Base-by-base conservation (phyloP, 1,140 invertebrate genomes). In the Neodiprion lecontei region DNA sequence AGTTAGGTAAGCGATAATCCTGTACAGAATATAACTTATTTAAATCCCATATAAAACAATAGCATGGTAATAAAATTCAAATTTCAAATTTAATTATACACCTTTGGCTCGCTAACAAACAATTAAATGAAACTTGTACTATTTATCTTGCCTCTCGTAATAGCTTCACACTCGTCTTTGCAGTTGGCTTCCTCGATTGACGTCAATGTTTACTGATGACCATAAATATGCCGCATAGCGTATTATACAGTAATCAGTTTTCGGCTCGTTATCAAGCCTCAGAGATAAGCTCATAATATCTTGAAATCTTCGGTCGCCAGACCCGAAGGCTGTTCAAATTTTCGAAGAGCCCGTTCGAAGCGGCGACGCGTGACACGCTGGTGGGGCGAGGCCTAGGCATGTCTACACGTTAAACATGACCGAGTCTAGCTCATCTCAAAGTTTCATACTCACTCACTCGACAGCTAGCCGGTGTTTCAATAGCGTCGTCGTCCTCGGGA, bases 391-490 rank as follows among this genome's bases (percentile, higher is more conserved):
- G 28, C 28, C 1, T 40, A 40, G 28, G 28, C 28, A 5, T 3
- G 28, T 40, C 28, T 5, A 21, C 28, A 40, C 28, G 28, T 40
- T 40, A 5, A 40, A 61, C 53, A 61, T 61, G 11, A 61, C 53
- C 8, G 53, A 8, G 11, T 61, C 53, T 61, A 61, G 53, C 53
- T 61, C 53, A 61, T 61, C 53, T 61, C 53, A 61, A 61, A 61
- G 11, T 61, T 61, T 61, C 53, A 17, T 61, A 61, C 53, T 61
- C 53, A 61, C 53, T 61, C 53, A 61, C 53, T 61, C 53, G 53
- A 61, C 53, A 12, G 53, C 53, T 61, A 61, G 53, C 53, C 53
- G 53, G 53, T 61, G 53, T 7, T 61, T 61, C 53, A 61, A 61
- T 61, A 5, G 53, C 53, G 11, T 61, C 53, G 53, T 61, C 53